Percentiles rank a stretch among this genome's conserved stretches.
These are phyloP conservation scores for Potorous gilbertii DNA, from an alignment of 2,797 vertebrate species.

Conservation along the genomic window DNA sequence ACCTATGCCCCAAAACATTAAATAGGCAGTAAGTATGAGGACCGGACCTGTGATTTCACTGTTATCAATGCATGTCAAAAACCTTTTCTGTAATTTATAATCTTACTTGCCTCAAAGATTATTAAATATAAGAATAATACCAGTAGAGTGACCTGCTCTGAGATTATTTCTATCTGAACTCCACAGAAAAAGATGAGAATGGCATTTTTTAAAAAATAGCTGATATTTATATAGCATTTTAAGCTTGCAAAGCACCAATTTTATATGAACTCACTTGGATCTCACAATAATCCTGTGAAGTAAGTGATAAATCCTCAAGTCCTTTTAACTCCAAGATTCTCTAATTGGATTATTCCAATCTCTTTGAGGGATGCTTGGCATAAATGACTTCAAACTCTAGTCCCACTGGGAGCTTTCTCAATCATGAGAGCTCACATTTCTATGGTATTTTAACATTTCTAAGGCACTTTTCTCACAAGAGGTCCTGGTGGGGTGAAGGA, in stretches of 20 bases:
- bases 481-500: neutral
- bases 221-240: neutral
- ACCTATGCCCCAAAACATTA: neutral
- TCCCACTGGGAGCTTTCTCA: too few species aligned
- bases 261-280: too few species aligned
- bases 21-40: neutral
- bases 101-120: neutral
- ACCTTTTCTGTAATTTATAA: too few species aligned
- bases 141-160: neutral
- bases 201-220: neutral
- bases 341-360: neutral
- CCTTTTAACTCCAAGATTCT: neutral
- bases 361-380: neutral
- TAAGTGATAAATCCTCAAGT: neutral
- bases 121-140: neutral
- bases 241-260: neutral
- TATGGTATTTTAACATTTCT: too few species aligned
- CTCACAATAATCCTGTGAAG: neutral
- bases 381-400: neutral
- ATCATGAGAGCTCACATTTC: too few species aligned
- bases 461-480: neutral
- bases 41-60: neutral
- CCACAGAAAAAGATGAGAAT: neutral
- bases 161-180: neutral
- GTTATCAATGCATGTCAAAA: too few species aligned